Conservation (phyloP, 2,888 invertebrate genomes). For the Dicyrtoma fusca region DNA sequence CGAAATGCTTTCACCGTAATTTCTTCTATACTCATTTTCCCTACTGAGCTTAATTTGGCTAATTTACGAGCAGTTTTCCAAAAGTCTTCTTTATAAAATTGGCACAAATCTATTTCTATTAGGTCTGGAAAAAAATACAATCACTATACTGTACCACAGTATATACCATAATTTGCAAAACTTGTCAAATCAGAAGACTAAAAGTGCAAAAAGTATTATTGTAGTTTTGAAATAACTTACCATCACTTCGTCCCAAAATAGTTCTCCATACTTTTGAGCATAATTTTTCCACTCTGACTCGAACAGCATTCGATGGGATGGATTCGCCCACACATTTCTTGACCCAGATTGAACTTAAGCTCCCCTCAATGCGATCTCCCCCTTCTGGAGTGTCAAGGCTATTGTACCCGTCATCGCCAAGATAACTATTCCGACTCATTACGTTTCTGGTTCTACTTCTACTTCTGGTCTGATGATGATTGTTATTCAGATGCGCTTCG, state of each 20-base stretch:
- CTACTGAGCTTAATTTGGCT: slow-evolving; percentile 30
- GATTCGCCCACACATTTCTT: slow-evolving; percentile 52
- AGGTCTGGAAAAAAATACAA: slow-evolving; percentile 40
- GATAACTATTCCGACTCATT: background rate
- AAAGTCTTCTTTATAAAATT: slow-evolving; percentile 44
- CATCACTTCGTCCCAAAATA: slow-evolving; percentile 29
- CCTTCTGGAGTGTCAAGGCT: background rate
- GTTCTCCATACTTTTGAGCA: slow-evolving; percentile 49
- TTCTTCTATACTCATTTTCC: slow-evolving; percentile 44
- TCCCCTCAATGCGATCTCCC: background rate
- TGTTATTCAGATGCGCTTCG: slow-evolving; percentile 2
- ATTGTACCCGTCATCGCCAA: background rate
- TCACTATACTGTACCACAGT: background rate
- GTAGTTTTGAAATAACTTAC: slow-evolving; percentile 14
- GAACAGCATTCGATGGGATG: slow-evolving; percentile 51
- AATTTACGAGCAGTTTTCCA: slow-evolving; percentile 35
- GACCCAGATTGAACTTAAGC: slow-evolving; percentile 43
- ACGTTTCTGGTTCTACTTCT: background rate
- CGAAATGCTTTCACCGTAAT: slow-evolving; percentile 51
- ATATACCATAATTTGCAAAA: background rate
- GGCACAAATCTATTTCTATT: slow-evolving; percentile 47
- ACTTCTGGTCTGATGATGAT: background rate
- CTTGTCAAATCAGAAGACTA: background rate
- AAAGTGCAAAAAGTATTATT: slow-evolving; percentile 1
- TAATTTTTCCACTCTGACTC: slow-evolving; percentile 51